Evolutionary conservation across 2,113 vertebrate genomes (phyloP), one percentile per base, ranked within the genome.

Genomic region (Grammomys surdaster): DNA sequence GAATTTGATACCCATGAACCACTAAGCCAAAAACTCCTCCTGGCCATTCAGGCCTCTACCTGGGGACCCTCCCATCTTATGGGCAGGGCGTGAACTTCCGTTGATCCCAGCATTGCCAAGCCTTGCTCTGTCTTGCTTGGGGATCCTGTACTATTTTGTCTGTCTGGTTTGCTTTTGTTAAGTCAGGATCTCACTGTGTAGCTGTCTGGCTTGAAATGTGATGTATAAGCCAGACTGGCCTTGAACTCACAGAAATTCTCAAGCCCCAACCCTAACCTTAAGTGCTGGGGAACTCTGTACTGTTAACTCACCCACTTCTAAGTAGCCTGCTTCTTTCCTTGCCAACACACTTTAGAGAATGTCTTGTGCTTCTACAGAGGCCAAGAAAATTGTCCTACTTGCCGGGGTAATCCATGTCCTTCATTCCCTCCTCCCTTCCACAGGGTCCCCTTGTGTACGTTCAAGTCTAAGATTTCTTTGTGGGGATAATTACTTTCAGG

Each of bases 1-100:
- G 84, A 97, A 95, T 81, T 33, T 54, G 43, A 96, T 40, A 91
- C 72, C 91, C n/a, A 9, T 69, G 84, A 69, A 46, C 91, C 69
- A 81, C 96, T 94, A 90, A 95, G 58, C 65, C 90, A 40, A 65
- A 40, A 3, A 81, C 70, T 87, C 48, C 69, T 81, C 17, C 69
- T 17, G 72, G 56, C 46, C 43, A 43, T 48, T 54, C 26, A 75
- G 28, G 9, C 28, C 69, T 80, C 58, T 31, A n/a, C 43, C 17
- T 26, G 48, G 67, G 58, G 78, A 22, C 31, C 46, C 51, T 73
- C 85, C 31, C 75, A 16, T 73, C n/a, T 46, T 48, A 11, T 46
- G 72, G 33, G 10, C 16, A 58, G 51, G 73, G 58, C 58, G 26
- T 94, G 14, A 87, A 70, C 69, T 81, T 5, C 58, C 40, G 10